Evolutionary conservation across 1,140 invertebrate genomes (phyloP).

Genomic region (Lasioglossum baleicum): DNA sequence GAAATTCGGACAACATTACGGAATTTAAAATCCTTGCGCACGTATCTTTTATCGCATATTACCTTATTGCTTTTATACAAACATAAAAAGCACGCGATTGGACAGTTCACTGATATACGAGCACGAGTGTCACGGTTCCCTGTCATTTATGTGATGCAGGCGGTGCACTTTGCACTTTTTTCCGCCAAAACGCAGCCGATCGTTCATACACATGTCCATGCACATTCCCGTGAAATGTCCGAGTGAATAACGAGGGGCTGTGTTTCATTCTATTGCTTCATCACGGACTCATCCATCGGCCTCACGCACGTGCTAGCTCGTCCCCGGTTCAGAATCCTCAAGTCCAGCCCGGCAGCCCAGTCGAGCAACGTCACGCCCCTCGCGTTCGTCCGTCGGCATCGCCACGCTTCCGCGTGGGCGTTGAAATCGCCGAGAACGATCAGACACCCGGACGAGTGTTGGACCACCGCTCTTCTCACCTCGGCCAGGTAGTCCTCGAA

Average conservation of each 20-base stretch:
- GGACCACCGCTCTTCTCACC: too few species aligned
- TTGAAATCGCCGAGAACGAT: too few species aligned
- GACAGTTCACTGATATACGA: conserved; percentile 49
- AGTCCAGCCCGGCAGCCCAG: too few species aligned
- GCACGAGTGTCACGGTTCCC: conserved; percentile 4
- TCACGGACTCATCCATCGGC: too few species aligned
- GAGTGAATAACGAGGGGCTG: conserved; percentile 20
- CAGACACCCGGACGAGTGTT: too few species aligned
- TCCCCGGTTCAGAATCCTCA: too few species aligned
- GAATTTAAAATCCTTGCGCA: conserved; percentile 10
- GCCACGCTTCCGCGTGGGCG: too few species aligned
- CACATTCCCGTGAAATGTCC: conserved; percentile 3
- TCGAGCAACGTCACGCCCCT: too few species aligned
- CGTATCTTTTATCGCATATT: conserved; percentile 32
- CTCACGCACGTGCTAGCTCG: too few species aligned
- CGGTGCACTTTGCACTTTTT: conserved; percentile 47
- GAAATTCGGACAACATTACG: too few species aligned
- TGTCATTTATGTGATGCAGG: conserved; percentile 7
- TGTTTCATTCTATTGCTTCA: conserved; percentile 35
- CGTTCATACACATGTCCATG: neutral
- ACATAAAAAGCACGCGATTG: conserved; percentile 50
- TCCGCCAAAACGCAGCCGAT: conserved; percentile 34
- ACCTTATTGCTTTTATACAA: conserved; percentile 53
- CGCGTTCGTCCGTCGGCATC: too few species aligned
- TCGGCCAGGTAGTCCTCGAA: too few species aligned